phyloP scores from a whole-genome alignment of 1,140 invertebrate genomes.

The Rhysida immarginata region DNA sequence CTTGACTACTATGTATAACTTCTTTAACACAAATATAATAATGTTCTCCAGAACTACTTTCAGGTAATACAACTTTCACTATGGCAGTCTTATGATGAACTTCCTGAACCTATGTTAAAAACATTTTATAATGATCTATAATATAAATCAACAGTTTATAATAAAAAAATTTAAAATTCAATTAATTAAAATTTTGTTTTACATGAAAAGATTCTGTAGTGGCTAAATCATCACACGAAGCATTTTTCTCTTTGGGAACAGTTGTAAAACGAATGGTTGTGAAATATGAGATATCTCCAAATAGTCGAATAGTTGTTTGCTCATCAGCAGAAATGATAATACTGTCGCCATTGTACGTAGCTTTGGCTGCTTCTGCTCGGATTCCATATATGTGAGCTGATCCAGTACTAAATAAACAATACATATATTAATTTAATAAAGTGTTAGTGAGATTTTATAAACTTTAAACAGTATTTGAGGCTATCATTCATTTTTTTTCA shows the following conservation, averaged over 20 bases:
- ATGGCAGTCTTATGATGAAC: not conserved
- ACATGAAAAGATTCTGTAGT: conserved; percentile 25
- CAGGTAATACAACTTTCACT: conserved; percentile 14
- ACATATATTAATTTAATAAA: no score
- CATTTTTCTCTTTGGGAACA: conserved; percentile 32
- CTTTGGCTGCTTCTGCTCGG: conserved; percentile 12
- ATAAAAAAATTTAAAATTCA: conserved; percentile 22
- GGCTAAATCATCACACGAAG: conserved; percentile 31
- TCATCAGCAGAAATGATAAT: conserved; percentile 11
- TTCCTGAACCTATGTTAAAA: conserved; percentile 33
- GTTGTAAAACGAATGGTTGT: conserved; percentile 56
- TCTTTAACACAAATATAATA: conserved; percentile 14
- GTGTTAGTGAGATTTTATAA: not conserved
- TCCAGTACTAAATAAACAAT: no score
- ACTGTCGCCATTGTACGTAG: conserved; percentile 11
- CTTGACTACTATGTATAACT: not conserved
- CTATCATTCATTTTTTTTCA: not conserved
- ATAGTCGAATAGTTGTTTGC: conserved; percentile 46
- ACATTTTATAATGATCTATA: no score
- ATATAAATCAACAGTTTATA: conserved; percentile 39
- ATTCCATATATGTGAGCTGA: conserved; percentile 10
- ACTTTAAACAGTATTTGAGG: no score
- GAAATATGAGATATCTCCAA: conserved; percentile 49
- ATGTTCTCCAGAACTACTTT: conserved; percentile 18
- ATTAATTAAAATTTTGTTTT: conserved; percentile 6